Evolutionary conservation across 2,888 invertebrate genomes (phyloP).

Genomic region (Germaria angustata): DNA sequence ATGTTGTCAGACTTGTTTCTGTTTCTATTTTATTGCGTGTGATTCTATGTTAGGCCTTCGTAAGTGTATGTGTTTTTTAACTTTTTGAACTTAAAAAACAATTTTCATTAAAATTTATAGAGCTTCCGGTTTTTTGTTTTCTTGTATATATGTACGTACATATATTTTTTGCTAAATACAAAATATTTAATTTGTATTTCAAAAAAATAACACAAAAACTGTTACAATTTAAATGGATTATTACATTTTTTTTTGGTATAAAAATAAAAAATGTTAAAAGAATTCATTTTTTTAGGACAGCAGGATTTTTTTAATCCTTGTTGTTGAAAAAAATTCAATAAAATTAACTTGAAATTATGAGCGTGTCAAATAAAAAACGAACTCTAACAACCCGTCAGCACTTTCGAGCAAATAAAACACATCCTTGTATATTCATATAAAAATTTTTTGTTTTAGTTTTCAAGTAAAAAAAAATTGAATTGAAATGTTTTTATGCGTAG

Average conservation of each 20-base stretch:
- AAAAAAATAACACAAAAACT: conserved; percentile 53
- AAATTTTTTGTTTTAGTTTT: conserved; percentile 65
- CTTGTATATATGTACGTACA: conserved; percentile 61
- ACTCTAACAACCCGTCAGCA: conserved; percentile 70
- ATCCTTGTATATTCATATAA: not conserved
- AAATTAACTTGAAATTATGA: conserved; percentile 72
- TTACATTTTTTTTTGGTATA: conserved; percentile 33
- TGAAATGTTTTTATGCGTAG: conserved; percentile 77
- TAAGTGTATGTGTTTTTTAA: conserved; percentile 42
- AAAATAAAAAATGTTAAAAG: conserved; percentile 55
- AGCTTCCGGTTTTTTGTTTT: conserved; percentile 74
- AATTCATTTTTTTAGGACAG: conserved; percentile 54
- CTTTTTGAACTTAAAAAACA: conserved; percentile 69
- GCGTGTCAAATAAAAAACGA: conserved; percentile 69
- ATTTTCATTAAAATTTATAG: conserved; percentile 78
- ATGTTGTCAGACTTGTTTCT: conserved; percentile 63
- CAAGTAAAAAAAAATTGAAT: conserved; percentile 71
- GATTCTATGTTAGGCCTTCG: not conserved
- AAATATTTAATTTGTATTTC: conserved; percentile 46
- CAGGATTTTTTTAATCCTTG: conserved; percentile 49
- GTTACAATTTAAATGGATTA: conserved; percentile 68
- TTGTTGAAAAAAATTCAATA: conserved; percentile 68
- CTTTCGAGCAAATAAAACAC: conserved; percentile 44
- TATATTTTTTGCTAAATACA: conserved; percentile 51
- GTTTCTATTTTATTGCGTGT: conserved; percentile 16